A percentile compares a stretch with the other conserved stretches of the same genome.
Conservation (phyloP, 2,113 vertebrate species). For the Zonotrichia leucophrys region DNA sequence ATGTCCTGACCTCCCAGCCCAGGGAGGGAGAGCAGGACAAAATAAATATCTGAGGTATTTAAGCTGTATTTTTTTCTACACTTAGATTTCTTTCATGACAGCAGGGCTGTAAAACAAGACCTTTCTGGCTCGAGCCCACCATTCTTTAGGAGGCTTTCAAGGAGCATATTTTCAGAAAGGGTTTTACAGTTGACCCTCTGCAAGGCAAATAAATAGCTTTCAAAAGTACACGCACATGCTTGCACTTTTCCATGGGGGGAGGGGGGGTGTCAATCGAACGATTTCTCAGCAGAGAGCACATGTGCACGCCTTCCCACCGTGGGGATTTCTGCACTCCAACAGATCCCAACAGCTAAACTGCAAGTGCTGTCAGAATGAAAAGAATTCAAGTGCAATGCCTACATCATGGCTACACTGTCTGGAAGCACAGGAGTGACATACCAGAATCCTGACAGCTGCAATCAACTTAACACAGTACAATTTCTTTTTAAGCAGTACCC, state of each 20-base stretch:
- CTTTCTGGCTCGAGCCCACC: not conserved
- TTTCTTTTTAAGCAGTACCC: not conserved
- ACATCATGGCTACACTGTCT: not conserved
- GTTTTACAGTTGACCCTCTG: not conserved
- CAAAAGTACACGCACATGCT: not conserved
- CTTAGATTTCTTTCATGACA: not conserved
- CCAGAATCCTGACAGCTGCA: not conserved
- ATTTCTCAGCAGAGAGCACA: not conserved
- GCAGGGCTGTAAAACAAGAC: not conserved
- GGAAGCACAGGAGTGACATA: not conserved
- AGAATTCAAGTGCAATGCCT: not conserved
- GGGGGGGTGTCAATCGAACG: fast-evolving
- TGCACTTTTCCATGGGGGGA: not conserved
- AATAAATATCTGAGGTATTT: constrained; percentile 40
- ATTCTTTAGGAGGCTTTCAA: not conserved
- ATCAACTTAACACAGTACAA: not conserved
- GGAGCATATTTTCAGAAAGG: not conserved
- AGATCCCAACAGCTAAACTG: not conserved
- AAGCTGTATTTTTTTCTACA: constrained; percentile 2
- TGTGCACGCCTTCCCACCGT: not conserved
- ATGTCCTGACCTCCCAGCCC: not conserved
- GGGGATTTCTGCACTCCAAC: not conserved
- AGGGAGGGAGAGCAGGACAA: not conserved
- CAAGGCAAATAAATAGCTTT: not conserved
- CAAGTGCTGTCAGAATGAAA: not conserved